Conservation (phyloP, 1,140 invertebrate genomes). For the Tribolium madens region DNA sequence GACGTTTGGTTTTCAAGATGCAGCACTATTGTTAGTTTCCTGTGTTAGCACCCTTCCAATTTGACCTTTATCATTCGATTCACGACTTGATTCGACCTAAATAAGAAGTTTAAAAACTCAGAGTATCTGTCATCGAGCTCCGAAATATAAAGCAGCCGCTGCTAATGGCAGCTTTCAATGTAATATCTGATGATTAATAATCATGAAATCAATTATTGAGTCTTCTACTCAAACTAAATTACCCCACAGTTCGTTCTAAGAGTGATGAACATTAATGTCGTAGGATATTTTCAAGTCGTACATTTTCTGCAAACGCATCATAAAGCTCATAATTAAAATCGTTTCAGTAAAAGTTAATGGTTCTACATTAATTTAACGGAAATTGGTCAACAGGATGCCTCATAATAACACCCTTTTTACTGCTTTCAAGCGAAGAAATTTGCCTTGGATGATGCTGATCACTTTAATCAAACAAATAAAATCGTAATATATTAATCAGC, state of each 20-base stretch:
- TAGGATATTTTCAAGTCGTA: constrained; percentile 17
- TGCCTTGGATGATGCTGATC: neutral
- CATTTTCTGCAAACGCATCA: constrained; percentile 37
- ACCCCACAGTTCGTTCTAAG: neutral
- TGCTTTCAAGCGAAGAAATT: neutral
- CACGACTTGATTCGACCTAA: constrained; percentile 31
- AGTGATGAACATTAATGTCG: constrained; percentile 34
- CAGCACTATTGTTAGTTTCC: constrained; percentile 38
- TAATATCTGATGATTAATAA: constrained; percentile 24
- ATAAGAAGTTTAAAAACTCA: constrained; percentile 32
- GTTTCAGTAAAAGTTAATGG: constrained; percentile 25
- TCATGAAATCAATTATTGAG: constrained; percentile 35
- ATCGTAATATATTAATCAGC: neutral
- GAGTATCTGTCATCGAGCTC: neutral
- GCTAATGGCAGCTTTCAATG: constrained; percentile 37
- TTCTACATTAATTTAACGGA: constrained; percentile 24
- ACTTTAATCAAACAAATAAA: neutral
- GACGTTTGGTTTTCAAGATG: constrained; percentile 37
- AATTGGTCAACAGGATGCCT: constrained; percentile 33
- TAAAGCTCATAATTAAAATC: constrained; percentile 39
- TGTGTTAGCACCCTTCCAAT: constrained; percentile 6
- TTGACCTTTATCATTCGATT: constrained; percentile 27
- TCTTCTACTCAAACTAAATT: constrained; percentile 36
- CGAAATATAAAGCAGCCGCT: constrained; percentile 29
- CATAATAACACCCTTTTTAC: constrained; percentile 22